Evolutionary conservation across 2,113 vertebrate genomes (phyloP).

Genomic region (Odocoileus hemionus): DNA sequence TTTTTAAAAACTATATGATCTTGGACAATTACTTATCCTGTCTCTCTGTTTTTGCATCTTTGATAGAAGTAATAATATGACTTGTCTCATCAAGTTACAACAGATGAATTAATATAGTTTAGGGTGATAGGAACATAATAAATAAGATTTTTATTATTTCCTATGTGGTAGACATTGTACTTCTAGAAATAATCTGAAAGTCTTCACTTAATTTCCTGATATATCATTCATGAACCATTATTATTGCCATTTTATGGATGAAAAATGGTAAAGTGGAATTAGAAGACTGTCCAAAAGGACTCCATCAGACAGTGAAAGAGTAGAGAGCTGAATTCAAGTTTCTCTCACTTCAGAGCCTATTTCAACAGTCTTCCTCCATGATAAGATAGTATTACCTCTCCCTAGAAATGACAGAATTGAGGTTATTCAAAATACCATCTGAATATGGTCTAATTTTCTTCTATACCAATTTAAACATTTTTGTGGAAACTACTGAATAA

Average conservation of each 20-base stretch:
- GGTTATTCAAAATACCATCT: not conserved
- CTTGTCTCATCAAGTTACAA: not conserved
- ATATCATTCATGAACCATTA: not conserved
- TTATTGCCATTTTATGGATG: not conserved
- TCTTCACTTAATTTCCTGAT: not conserved
- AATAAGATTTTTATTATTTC: not conserved
- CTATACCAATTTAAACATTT: not conserved
- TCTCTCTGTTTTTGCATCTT: not conserved
- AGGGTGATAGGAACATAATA: not conserved
- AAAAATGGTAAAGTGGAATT: not conserved
- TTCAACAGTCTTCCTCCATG: not conserved
- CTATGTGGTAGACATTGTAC: not conserved
- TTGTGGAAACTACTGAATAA: not conserved
- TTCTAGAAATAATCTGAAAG: not conserved
- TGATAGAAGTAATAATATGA: not conserved
- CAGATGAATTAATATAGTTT: slow-evolving; percentile 1
- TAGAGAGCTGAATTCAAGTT: not conserved
- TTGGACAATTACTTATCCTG: not conserved
- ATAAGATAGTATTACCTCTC: not conserved
- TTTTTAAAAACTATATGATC: not conserved
- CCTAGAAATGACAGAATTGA: not conserved
- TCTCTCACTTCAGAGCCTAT: not conserved
- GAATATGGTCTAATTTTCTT: not conserved
- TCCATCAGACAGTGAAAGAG: not conserved
- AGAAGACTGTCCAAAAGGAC: not conserved